Base-by-base conservation (phyloP, 2,113 vertebrate species). In the Elaphurus davidianus region DNA sequence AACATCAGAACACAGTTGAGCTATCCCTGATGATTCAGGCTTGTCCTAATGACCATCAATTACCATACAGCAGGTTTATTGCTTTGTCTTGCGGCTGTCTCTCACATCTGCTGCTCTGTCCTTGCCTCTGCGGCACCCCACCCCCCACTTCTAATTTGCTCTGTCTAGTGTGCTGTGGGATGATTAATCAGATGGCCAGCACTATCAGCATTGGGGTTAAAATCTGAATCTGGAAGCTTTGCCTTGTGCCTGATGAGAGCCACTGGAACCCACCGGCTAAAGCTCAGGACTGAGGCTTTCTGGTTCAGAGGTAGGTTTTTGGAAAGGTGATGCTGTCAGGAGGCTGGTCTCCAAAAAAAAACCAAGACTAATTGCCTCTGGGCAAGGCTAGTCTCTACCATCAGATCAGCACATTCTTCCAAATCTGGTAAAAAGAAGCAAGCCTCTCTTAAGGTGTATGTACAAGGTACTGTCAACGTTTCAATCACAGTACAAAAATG, bases 31-130 rank as follows among this genome's bases (percentile, higher is more conserved):
- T 76, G 97, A 96, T 81, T 60, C 3, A 9, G 83, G 74, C 87
- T 87, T 88, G 40, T 92, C 84, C 36, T 45, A 54, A 64, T 13
- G 90, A 87, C 86, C 55, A 43, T 36, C 81, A 52, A 50, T 84
- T 81, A 62, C 40, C 40, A 13, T 23, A 21, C 33, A 87, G 62
- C 40, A 84, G 27, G 67, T 93, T 79, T 40, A 52, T 7, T 94
- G 87, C 57, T 79, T 96, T 33, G 50, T 96, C 84, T 87, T 50
- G 12, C 8, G 91, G 88, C 86, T 90, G 86, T 52, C 74, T 76
- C 54, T 91, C 95, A 64, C 50, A 50, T 88, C 36, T 17, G 47
- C 82, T 94, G 91, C 71, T 88, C 36, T 92, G 85, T 97, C 91
- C 88, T 95, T 97, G 85, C 71, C 45, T 87, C 92, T 27, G 87